Percentiles rank a stretch among this genome's conserved stretches.
Conservation (phyloP, 2,113 vertebrate genomes). For the Apodemus sylvaticus region DNA sequence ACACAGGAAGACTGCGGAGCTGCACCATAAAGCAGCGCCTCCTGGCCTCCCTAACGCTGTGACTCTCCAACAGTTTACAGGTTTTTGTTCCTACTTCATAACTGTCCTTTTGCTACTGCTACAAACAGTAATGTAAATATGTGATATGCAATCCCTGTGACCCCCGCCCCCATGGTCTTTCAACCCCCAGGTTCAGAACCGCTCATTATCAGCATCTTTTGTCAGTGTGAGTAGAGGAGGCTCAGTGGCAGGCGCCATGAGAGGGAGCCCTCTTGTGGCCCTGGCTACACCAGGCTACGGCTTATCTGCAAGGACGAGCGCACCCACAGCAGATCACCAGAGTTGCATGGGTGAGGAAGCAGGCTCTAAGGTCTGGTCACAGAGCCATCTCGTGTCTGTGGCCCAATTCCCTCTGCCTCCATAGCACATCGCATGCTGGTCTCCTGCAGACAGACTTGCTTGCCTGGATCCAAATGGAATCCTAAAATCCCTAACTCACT, state of each 20-base stretch:
- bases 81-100: neutral
- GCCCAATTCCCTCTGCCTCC: neutral
- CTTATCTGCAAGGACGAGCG: neutral
- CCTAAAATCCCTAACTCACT: slow-evolving; percentile 26
- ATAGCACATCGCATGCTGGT: fast-evolving
- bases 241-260: neutral
- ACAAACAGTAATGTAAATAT: neutral
- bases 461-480: neutral
- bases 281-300: neutral
- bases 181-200: neutral
- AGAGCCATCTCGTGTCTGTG: neutral
- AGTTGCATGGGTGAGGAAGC: neutral
- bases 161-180: too few relatives aligned
- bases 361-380: neutral
- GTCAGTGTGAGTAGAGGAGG: too few relatives aligned
- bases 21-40: neutral
- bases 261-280: neutral
- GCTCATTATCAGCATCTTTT: neutral
- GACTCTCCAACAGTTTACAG: neutral
- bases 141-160: neutral
- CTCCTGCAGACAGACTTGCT: neutral
- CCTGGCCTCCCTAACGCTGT: neutral
- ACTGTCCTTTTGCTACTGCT: neutral
- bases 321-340: neutral
- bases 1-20: neutral